Evolutionary conservation across 2,888 invertebrate species (phyloP), one percentile per base, ranked within the genome.

Genomic region (Amiota minor): DNA sequence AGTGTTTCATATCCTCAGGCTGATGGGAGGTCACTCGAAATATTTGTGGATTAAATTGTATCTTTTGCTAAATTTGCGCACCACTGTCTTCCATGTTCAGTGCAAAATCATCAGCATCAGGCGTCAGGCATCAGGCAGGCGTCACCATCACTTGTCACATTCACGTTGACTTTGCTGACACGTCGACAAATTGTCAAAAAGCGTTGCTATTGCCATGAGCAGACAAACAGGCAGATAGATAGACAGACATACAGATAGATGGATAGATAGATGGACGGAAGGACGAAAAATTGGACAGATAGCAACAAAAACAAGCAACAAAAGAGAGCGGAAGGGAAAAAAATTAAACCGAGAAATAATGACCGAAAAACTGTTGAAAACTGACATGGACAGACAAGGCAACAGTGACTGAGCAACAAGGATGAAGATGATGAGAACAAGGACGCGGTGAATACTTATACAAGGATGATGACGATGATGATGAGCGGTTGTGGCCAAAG

Each of bases 181-280:
- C 82, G 82, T 85, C 86, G 84, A 86, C 86, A 83, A 83, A 83
- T 85, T 83, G 86, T 83, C 86, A 83, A 83, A 86, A 83, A 80
- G 62, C 84, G 86, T 76, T 84, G 85, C 85, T 80, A 76, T 74
- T 76, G 82, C 77, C 69, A 73, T 76, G 74, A 71, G 71, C 71
- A 76, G 79, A 76, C 72, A 84, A 73, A 46, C 55, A 59, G 67
- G 8, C 12, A n/a, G 53, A 35, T 8, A 35, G 53, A 16, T 11
- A 16, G 53, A 14, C 14, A n/a, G 1, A n/a, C 12, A 12, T 1
- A n/a, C n/a, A n/a, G 50, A 12, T 12, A n/a, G 12, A n/a, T 12
- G 12, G 50, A n/a, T n/a, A 4, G 50, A 14, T 12, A 53, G 14
- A 23, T 59, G 59, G 59, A 11, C 59, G 23, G 23, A 59, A 59